Evolutionary conservation across 2,113 vertebrate genomes (phyloP), one percentile per base, ranked within the genome.

Genomic region (Elachura formosa): DNA sequence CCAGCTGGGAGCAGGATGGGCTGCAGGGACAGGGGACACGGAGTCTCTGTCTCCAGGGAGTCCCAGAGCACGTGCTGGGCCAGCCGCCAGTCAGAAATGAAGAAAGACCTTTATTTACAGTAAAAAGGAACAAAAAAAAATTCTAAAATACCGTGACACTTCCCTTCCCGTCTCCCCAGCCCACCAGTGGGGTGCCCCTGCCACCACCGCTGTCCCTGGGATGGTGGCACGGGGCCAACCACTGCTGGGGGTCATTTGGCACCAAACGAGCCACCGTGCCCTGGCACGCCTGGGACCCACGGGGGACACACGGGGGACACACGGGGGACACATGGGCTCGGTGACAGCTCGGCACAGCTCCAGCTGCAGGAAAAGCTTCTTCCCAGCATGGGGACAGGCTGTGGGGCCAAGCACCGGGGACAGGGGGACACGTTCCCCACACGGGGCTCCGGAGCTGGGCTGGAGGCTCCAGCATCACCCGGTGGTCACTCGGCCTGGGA

Each of bases 21-120:
- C 29, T 9, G n/a, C 45, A 23, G 73, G 28, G 58, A 40, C 2
- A 6, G 40, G 62, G 59, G 76, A 63, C 48, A 40, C 3, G 4
- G 20, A 56, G 64, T 41, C 14, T 66, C n/a, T 28, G 18, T 36
- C 46, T 24, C 49, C 43, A 1, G 25, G 69, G 43, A 78, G 13
- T 0, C 1, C 6, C 0, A 0, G 33, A 89, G 56, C 71, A 49
- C 0, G 4, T 1, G 79, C 55, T 5, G 85, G 34, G 20, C 83
- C 52, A 64, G 71, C 61, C 1, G 0, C 23, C 2, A 12, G 14
- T 26, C 86, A 46, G 96, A 97, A 93, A 94, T 33, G 95, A 93
- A 96, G 95, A 58, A 26, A 91, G 71, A 85, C 58, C 62, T 98
- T 98, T 98, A 98, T 98, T 98, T 98, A 98, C 97, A 98, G 87